Conservation (phyloP, 2,113 vertebrate genomes). For the Ailuropoda melanoleuca region DNA sequence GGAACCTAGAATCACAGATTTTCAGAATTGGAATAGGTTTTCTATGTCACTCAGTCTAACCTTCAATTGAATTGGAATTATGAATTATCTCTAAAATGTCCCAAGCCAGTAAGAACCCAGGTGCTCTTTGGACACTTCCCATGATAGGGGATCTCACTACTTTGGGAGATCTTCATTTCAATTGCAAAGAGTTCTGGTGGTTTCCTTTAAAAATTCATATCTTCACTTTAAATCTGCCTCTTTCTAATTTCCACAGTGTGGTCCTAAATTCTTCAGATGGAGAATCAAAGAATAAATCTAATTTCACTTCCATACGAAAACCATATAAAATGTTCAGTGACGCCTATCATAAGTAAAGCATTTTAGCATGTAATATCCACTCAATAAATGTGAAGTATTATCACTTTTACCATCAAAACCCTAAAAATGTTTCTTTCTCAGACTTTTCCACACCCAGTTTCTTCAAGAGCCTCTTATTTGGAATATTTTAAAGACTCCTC, state of each 20-base stretch:
- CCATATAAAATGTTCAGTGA: neutral
- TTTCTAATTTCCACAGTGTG: conserved; percentile 11
- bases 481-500: neutral
- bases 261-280: neutral
- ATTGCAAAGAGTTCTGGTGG: neutral
- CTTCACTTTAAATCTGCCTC: neutral
- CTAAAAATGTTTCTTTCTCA: neutral
- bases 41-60: neutral
- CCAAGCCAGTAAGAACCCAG: neutral
- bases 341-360: neutral
- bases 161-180: neutral
- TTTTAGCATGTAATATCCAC: neutral
- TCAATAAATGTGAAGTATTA: neutral
- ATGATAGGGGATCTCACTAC: neutral
- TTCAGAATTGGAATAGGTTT: neutral
- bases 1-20: neutral
- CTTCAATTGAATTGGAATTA: neutral
- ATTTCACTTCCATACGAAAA: neutral
- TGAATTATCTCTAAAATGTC: neutral
- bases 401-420: neutral
- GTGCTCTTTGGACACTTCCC: neutral
- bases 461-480: neutral
- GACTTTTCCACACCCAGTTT: neutral
- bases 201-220: neutral
- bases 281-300: neutral